Evolutionary conservation across 2,797 vertebrate genomes (phyloP), one percentile per base, ranked within the genome.

Genomic region (Sebastes taczanowskii): DNA sequence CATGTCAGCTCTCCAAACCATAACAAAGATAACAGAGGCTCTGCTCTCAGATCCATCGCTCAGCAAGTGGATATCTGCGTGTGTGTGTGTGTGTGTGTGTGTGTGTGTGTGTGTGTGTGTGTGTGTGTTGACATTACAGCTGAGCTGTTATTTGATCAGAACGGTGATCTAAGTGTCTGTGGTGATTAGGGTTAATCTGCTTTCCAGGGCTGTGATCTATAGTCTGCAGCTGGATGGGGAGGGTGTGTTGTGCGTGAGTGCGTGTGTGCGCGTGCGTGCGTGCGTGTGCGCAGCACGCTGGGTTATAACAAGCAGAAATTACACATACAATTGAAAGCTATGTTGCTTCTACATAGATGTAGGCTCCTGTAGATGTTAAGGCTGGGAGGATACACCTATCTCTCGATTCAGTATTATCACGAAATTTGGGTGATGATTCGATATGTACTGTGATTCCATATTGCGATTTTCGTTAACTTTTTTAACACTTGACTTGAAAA

Each of bases 121-220:
- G 32, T 34, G 32, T 34, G 32, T 34, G 32, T 90, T 93, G 91
- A 94, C 90, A 92, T 92, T 91, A 84, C 86, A 91, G 88, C 82
- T 84, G 85, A 91, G 91, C 89, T 87, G 90, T 90, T 93, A 88
- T 94, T 91, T 91, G 93, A 95, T 93, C 91, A 94, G 82, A 89
- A 88, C 80, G 9, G 71, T 91, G 89, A 93, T 91, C 81, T 88
- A 87, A 92, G 88, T 92, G 90, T 93, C 88, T 88, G 74, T 82
- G 77, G 77, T 91, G 91, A 93, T 93, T 89, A 92, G 84, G 78
- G 88, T 77, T 93, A 94, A 93, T 94, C 91, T 90, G 89, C 85
- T 89, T 89, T 90, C 71, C 82, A 85, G 81, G 67, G 70, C 82
- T 92, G 80, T 91, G 91, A 92, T 93, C 85, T 87, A 89, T 85